Conservation (phyloP, 2,797 vertebrate genomes). For the Hyperoplus immaculatus region DNA sequence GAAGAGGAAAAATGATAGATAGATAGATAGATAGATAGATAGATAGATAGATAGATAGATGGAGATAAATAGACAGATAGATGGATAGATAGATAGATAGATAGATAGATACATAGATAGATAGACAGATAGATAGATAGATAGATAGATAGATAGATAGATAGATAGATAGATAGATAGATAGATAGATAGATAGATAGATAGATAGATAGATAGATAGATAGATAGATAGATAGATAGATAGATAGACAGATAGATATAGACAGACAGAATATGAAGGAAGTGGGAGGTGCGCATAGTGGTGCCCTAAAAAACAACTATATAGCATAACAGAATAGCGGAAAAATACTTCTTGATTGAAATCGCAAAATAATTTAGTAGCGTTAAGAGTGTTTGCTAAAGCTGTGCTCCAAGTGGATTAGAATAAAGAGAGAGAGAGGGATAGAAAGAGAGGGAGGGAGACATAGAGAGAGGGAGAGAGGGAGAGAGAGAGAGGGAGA, state of each 20-base stretch:
- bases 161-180: no score
- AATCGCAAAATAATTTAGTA: constrained; percentile 22
- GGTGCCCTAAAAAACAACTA: not conserved
- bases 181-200: not conserved
- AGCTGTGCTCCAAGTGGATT: constrained; percentile 61
- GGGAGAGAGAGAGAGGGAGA: no score
- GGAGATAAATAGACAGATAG: not conserved
- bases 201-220: not conserved
- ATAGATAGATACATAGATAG: no score
- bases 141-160: no score
- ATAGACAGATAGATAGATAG: no score
- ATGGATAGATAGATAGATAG: no score
- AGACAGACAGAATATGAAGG: not conserved
- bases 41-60: not conserved
- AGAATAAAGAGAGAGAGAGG: no score
- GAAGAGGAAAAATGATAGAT: constrained; percentile 55
- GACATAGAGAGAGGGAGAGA: no score
- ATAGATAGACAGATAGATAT: no score
- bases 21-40: not conserved
- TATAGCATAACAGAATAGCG: not conserved
- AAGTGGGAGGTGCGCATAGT: not conserved
- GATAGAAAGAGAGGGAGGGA: no score
- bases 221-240: constrained; percentile 60
- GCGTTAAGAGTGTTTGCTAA: not conserved
- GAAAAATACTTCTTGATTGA: constrained; percentile 22